Evolutionary conservation across 2,888 invertebrate species (phyloP).

Genomic region (Troides helena): DNA sequence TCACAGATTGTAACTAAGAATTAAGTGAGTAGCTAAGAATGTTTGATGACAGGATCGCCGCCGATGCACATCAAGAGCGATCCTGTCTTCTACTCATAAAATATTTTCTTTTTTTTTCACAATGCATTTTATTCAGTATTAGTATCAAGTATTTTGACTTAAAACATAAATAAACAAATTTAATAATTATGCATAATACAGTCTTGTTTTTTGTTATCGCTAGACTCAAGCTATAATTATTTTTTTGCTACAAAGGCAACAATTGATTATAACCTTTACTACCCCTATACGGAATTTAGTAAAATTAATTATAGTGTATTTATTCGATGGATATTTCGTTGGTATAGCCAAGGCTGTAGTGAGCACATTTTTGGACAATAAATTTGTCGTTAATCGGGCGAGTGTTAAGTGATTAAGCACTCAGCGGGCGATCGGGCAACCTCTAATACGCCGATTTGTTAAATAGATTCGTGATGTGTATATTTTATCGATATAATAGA

Average conservation of each 20-base stretch:
- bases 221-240: background rate
- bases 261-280: background rate
- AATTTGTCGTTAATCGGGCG: constrained; percentile 70
- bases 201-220: background rate
- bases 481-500: constrained; percentile 28
- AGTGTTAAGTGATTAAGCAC: constrained; percentile 79
- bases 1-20: no score
- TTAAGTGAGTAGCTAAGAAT: no score
- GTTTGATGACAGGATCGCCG: no score
- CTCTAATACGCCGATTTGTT: constrained; percentile 75
- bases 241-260: background rate
- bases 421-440: constrained; percentile 66
- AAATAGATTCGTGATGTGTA: constrained; percentile 58
- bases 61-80: no score
- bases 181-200: background rate
- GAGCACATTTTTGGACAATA: constrained; percentile 58
- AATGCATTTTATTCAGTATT: no score
- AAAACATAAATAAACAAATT: background rate
- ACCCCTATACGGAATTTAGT: background rate
- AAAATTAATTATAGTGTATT: background rate
- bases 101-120: no score
- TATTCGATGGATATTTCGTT: constrained; percentile 5
- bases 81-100: no score
- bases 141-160: no score
- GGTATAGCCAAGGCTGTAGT: constrained; percentile 24